A percentile compares a stretch with the other conserved stretches of the same genome.
These are phyloP conservation scores for Archips crataeganus DNA, from an alignment of 2,888 invertebrate genomes.

Conservation along the genomic window DNA sequence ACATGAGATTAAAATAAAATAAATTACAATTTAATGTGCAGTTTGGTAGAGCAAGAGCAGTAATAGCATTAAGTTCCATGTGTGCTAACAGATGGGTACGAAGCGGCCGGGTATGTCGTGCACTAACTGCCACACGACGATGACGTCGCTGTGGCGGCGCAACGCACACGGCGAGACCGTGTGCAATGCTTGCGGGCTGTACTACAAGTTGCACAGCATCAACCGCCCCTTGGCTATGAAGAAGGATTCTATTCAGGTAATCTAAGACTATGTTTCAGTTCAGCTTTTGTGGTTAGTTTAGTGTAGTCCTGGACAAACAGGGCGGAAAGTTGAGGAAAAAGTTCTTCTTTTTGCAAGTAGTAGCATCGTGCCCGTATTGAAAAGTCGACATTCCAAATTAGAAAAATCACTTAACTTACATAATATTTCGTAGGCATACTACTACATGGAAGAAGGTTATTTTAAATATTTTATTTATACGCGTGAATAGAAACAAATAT, in stretches of 20 bases:
- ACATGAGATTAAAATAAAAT: background rate
- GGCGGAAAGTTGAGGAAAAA: no score
- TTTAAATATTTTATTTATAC: no score
- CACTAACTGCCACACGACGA: constrained; percentile 95
- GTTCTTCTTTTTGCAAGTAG: no score
- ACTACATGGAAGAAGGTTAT: no score
- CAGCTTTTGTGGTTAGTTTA: background rate
- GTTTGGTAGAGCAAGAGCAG: background rate
- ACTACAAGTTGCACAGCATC: constrained; percentile 97
- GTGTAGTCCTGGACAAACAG: background rate
- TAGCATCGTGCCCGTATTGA: no score
- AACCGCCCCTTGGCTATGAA: constrained; percentile 95
- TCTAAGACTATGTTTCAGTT: background rate
- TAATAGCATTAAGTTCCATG: background rate
- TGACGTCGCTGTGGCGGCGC: constrained; percentile 93
- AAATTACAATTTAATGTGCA: background rate
- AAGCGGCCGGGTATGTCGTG: constrained; percentile 93
- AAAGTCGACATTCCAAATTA: no score
- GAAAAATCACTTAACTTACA: no score
- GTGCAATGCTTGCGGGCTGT: constrained; percentile 99
- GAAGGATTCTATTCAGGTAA: constrained; percentile 83
- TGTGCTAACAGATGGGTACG: constrained; percentile 83
- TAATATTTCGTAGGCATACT: no score
- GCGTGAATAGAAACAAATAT: no score
- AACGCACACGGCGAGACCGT: constrained; percentile 96